Conservation (phyloP, 2,797 vertebrate species). For the Peromyscus eremicus region DNA sequence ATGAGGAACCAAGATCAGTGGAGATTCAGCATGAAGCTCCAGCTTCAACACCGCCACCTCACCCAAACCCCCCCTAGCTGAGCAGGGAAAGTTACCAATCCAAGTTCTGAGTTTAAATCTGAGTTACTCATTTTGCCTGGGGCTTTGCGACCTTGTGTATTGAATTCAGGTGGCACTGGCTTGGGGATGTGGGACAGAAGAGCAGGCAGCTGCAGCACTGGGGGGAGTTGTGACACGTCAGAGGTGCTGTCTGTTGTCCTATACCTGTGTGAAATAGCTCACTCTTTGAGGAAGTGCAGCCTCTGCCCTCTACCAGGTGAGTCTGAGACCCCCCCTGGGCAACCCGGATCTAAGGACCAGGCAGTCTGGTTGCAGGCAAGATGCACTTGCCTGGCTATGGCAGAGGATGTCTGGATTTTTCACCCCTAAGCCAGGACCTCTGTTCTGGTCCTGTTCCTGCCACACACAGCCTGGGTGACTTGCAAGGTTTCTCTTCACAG, state of each 20-base stretch:
- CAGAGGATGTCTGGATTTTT: not conserved
- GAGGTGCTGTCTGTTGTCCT: accelerated
- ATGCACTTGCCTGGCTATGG: too few species aligned
- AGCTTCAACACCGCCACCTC: not conserved
- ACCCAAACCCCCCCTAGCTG: not conserved
- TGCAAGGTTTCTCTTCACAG: not conserved
- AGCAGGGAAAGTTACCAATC: too few species aligned
- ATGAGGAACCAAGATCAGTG: too few species aligned
- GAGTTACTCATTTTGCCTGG: accelerated
- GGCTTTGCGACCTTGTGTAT: not conserved
- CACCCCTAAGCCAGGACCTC: not conserved
- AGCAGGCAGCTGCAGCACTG: accelerated
- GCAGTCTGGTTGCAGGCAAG: accelerated
- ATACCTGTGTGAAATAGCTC: accelerated
- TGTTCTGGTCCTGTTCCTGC: too few species aligned
- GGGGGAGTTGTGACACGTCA: accelerated
- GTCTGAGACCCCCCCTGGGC: accelerated
- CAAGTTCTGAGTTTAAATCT: not conserved
- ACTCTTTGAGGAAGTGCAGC: accelerated
- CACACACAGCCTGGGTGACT: not conserved
- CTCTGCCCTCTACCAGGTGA: not conserved
- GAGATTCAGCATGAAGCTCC: accelerated
- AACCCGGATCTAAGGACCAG: too few species aligned
- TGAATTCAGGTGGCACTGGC: not conserved
- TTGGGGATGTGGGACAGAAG: not conserved